These are phyloP conservation scores for Hydrolagus affinis DNA, from an alignment of 2,113 vertebrate genomes.

Conservation along the genomic window DNA sequence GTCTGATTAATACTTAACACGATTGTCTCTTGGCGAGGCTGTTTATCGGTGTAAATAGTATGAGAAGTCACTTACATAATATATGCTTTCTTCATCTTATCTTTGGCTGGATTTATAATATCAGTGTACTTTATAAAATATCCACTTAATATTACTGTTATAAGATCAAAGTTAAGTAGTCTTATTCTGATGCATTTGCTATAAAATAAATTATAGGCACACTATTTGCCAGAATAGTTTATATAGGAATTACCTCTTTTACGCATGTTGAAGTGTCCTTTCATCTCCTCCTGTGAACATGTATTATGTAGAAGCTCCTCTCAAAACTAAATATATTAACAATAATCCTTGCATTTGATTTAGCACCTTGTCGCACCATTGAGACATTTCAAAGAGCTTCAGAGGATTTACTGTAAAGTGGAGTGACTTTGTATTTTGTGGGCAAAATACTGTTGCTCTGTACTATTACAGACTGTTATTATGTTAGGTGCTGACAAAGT, in stretches of 20 bases:
- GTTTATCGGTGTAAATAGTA: not conserved
- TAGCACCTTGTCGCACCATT: too few species aligned
- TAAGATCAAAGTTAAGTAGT: not conserved
- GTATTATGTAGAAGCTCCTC: not conserved
- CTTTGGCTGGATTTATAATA: not conserved
- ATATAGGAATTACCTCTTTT: not conserved
- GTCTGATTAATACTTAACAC: not conserved
- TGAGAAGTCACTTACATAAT: constrained; percentile 4
- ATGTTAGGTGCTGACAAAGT: too few species aligned
- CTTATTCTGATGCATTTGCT: too few species aligned
- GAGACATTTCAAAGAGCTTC: too few species aligned
- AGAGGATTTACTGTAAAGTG: too few species aligned
- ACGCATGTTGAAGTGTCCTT: too few species aligned
- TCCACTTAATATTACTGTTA: not conserved
- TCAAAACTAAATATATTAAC: too few species aligned
- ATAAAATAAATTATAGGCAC: not conserved
- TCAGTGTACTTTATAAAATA: not conserved
- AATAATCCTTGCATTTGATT: too few species aligned
- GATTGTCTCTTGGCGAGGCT: not conserved
- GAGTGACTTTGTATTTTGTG: too few species aligned
- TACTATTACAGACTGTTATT: too few species aligned
- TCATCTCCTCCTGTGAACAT: not conserved
- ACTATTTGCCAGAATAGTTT: not conserved
- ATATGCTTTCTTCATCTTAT: not conserved
- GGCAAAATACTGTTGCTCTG: too few species aligned